A percentile compares a stretch with the other conserved stretches of the same genome.
These are phyloP conservation scores for Phrynosoma blainvillii DNA, from an alignment of 2,113 vertebrate genomes.

Conservation along the genomic window DNA sequence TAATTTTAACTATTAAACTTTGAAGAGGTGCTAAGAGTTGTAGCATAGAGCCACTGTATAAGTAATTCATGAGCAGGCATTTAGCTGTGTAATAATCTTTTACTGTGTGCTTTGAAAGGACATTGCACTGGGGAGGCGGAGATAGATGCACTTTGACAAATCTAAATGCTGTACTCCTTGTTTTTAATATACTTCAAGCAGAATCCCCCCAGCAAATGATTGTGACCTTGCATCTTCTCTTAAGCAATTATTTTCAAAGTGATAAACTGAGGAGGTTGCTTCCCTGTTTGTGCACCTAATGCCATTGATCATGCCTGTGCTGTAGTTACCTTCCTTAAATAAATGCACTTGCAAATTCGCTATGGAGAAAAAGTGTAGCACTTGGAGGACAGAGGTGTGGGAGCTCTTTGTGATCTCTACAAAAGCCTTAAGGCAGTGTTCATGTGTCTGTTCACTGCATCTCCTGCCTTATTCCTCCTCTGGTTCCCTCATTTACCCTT, in stretches of 20 bases:
- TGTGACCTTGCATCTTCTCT: conserved; percentile 9
- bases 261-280: conserved; percentile 12
- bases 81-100: conserved; percentile 19
- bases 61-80: conserved; percentile 1
- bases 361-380: background rate
- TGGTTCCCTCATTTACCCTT: background rate
- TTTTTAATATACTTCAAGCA: background rate
- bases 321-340: conserved; percentile 43
- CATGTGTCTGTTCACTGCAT: background rate
- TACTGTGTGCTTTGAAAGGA: background rate
- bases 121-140: background rate
- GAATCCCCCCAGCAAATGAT: conserved; percentile 23
- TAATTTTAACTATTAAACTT: conserved; percentile 46
- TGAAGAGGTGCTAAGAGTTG: conserved; percentile 18
- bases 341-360: background rate
- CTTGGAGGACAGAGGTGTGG: background rate
- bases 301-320: conserved; percentile 17
- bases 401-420: background rate
- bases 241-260: conserved; percentile 37
- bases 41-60: background rate
- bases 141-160: background rate
- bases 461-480: background rate
- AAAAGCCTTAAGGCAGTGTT: background rate
- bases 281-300: conserved; percentile 29
- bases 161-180: background rate